Percentiles rank a stretch among this genome's conserved stretches.
Evolutionary conservation across 2,797 vertebrate species (phyloP).

Genomic region (Pantherophis vulpinus): DNA sequence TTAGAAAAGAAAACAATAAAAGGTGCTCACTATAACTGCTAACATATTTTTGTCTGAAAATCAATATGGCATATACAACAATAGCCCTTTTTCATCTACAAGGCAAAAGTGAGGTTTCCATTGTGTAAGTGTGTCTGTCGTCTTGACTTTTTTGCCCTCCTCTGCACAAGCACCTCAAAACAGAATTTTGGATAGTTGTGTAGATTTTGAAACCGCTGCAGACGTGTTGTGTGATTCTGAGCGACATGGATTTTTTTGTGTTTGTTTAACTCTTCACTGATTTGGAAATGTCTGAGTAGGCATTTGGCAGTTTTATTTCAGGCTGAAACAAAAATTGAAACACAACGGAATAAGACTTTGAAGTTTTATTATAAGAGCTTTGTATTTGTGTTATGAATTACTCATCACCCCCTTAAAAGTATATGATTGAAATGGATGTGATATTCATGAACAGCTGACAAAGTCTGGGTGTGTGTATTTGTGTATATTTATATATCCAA

Average conservation of each 20-base stretch:
- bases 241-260: background rate
- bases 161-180: background rate
- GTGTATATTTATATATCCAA: background rate
- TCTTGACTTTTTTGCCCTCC: background rate
- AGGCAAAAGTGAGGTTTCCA: background rate
- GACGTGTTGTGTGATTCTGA: background rate
- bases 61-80: background rate
- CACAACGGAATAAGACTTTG: background rate
- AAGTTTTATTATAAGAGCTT: background rate
- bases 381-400: background rate
- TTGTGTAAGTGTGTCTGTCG: background rate
- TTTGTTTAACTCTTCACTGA: background rate
- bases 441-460: background rate
- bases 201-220: background rate
- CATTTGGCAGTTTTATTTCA: background rate
- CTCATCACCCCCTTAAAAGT: background rate
- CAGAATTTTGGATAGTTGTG: background rate
- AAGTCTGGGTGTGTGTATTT: background rate
- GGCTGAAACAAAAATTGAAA: background rate
- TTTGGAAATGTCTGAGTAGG: background rate
- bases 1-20: background rate
- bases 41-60: background rate
- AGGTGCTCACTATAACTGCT: background rate
- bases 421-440: background rate
- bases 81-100: background rate